A percentile compares a stretch with the other conserved stretches of the same genome.
These are phyloP conservation scores for Parambassis ranga DNA, from an alignment of 2,797 vertebrate species.

Conservation along the genomic window DNA sequence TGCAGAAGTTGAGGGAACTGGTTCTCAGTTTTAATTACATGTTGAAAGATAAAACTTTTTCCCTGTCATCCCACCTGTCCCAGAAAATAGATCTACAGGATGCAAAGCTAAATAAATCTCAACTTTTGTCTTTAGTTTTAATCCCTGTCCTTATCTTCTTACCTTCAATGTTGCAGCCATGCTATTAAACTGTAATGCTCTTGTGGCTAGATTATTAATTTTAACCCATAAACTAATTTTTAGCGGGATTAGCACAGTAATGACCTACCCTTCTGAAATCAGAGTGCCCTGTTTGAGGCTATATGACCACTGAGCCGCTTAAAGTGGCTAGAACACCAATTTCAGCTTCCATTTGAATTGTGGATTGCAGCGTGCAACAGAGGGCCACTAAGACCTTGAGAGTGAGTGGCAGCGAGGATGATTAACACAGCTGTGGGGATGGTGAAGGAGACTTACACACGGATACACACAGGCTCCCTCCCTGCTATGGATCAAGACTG, in stretches of 20 bases:
- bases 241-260: conserved; percentile 52
- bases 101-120: conserved; percentile 10
- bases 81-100: neutral
- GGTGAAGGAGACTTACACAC: conserved; percentile 65
- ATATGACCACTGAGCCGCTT: conserved; percentile 51
- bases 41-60: neutral
- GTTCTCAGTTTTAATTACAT: conserved; percentile 5
- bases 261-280: conserved; percentile 43
- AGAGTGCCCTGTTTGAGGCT: conserved; percentile 41
- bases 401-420: conserved; percentile 74
- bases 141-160: neutral
- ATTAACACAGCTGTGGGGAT: conserved; percentile 70
- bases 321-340: conserved; percentile 44
- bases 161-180: neutral
- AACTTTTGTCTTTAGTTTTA: conserved; percentile 4
- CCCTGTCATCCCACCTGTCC: neutral
- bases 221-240: conserved; percentile 52
- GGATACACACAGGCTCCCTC: conserved; percentile 64
- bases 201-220: conserved; percentile 44
- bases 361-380: conserved; percentile 55
- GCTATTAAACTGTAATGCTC: neutral
- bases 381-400: conserved; percentile 70
- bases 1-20: neutral
- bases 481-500: conserved; percentile 61
- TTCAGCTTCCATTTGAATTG: conserved; percentile 58